Conservation (phyloP, 2,113 vertebrate species). For the Pampusana beccarii region DNA sequence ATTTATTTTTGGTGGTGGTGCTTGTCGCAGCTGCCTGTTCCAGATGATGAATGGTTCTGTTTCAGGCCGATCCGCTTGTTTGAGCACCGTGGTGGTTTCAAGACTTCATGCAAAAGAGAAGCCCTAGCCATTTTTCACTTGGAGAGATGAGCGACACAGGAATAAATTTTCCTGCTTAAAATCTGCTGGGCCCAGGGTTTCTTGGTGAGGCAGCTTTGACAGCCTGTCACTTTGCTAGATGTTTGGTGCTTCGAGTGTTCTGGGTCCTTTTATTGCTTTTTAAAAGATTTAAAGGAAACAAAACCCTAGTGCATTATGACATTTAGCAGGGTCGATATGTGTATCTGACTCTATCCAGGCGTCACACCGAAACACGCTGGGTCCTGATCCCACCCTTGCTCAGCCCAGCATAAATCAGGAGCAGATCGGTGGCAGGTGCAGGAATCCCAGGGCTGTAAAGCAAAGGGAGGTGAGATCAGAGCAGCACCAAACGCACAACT, state of each 20-base stretch:
- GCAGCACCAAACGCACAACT: neutral
- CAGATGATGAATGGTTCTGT: conserved; percentile 66
- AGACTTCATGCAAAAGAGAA: conserved; percentile 63
- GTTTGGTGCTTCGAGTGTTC: conserved; percentile 14
- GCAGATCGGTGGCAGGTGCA: neutral
- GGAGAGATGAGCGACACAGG: conserved; percentile 47
- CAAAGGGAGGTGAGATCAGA: neutral
- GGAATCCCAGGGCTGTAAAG: neutral
- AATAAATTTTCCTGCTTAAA: conserved; percentile 68
- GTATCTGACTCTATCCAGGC: conserved; percentile 13
- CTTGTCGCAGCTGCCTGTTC: conserved; percentile 34
- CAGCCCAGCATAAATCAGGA: neutral
- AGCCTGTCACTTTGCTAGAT: conserved; percentile 61
- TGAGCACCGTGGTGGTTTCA: conserved; percentile 54
- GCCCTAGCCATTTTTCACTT: conserved; percentile 66
- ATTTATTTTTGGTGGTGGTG: neutral
- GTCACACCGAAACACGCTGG: neutral
- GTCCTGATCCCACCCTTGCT: conserved; percentile 4
- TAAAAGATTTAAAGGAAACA: conserved; percentile 63
- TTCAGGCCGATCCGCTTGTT: conserved; percentile 63
- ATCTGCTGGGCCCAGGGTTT: conserved; percentile 68
- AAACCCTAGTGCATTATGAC: conserved; percentile 35
- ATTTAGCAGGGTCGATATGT: neutral
- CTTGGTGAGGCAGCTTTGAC: conserved; percentile 55
- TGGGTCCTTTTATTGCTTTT: conserved; percentile 64